A percentile compares a stretch with the other conserved stretches of the same genome.
These are phyloP conservation scores for Hydractinia symbiolongicarpus DNA, from an alignment of 30 jellyfish, hydroid and myxozoan species.

Conservation along the genomic window DNA sequence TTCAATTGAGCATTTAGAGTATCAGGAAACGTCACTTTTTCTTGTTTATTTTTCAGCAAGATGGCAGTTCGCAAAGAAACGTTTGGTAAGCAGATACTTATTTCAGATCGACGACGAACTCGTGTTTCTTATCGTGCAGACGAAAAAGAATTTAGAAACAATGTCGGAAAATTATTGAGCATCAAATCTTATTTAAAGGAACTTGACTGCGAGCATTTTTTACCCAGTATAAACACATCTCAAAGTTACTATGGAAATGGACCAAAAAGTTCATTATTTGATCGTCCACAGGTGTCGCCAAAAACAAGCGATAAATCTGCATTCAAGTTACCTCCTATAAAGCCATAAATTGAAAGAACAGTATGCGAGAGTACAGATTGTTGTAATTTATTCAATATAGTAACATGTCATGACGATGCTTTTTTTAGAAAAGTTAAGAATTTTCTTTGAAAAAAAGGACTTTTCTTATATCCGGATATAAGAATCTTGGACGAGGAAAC, in stretches of 20 bases:
- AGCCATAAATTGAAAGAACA: too few relatives aligned
- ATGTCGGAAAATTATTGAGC: background rate
- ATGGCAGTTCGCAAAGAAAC: background rate
- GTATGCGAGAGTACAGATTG: too few relatives aligned
- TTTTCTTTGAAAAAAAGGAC: too few relatives aligned
- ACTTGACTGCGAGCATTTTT: background rate
- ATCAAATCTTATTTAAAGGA: background rate
- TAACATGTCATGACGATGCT: too few relatives aligned
- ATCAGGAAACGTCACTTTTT: too few relatives aligned
- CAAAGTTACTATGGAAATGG: constrained; percentile 9
- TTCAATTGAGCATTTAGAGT: too few relatives aligned
- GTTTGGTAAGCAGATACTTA: background rate
- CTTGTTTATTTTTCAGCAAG: too few relatives aligned
- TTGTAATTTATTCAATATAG: too few relatives aligned
- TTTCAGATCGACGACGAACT: background rate
- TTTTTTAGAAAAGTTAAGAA: too few relatives aligned
- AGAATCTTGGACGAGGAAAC: too few relatives aligned
- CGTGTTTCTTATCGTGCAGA: background rate
- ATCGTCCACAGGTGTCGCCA: background rate
- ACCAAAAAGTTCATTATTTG: background rate
- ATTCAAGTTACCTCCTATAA: background rate
- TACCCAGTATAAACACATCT: background rate
- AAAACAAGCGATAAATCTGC: background rate
- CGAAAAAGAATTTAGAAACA: background rate
- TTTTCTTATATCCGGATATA: too few relatives aligned